phyloP scores from a whole-genome alignment of 2,797 vertebrate species.

The Coluber constrictor region DNA sequence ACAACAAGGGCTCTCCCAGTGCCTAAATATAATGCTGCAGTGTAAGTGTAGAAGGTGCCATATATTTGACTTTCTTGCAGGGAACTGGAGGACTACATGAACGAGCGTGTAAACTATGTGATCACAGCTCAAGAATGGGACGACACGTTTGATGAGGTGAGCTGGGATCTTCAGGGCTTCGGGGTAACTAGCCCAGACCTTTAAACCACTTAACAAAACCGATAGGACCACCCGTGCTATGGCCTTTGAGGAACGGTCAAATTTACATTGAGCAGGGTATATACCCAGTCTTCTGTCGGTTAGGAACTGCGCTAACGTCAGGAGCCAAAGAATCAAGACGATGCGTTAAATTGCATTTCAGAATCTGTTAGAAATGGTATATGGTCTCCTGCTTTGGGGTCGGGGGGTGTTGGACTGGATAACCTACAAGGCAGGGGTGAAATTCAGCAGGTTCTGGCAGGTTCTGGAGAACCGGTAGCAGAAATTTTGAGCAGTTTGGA shows the following conservation, averaged over 20 bases:
- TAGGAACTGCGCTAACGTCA: background rate
- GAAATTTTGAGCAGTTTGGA: no score
- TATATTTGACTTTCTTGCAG: constrained; percentile 53
- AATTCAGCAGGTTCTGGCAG: no score
- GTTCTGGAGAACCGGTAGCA: no score
- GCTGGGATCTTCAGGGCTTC: background rate
- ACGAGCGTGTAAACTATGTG: constrained; percentile 87
- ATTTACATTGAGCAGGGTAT: background rate
- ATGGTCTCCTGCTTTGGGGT: no score
- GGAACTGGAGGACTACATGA: constrained; percentile 87
- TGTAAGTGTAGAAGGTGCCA: background rate
- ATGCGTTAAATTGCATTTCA: background rate
- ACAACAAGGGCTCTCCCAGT: background rate
- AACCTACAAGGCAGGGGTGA: no score
- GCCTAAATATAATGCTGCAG: background rate
- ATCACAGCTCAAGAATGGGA: constrained; percentile 90
- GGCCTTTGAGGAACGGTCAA: background rate
- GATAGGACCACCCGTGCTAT: background rate
- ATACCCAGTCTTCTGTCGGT: background rate
- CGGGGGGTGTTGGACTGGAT: no score
- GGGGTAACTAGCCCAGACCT: background rate
- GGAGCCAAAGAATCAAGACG: background rate
- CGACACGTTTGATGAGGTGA: constrained; percentile 88
- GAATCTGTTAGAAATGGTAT: no score
- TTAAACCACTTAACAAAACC: background rate